Evolutionary conservation across 1,140 invertebrate species (phyloP).

Genomic region (Hyposmocoma kahamanoa): DNA sequence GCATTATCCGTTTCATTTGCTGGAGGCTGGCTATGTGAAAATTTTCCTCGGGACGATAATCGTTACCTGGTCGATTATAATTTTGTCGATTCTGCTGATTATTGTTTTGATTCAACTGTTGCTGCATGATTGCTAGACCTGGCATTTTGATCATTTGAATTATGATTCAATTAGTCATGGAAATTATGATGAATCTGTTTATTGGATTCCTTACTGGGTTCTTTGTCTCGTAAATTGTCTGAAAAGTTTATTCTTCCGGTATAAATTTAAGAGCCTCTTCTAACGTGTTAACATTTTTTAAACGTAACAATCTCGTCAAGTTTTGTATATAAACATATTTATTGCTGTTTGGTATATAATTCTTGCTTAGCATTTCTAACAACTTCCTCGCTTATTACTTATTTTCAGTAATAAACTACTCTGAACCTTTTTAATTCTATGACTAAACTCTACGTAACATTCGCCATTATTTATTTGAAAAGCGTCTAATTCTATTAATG

Average conservation of each 20-base stretch:
- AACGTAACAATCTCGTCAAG: background rate
- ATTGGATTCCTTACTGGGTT: background rate
- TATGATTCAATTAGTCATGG: background rate
- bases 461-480: background rate
- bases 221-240: background rate
- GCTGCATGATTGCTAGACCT: background rate
- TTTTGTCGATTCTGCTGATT: background rate
- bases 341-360: background rate
- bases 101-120: background rate
- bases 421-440: background rate
- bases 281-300: background rate
- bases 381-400: background rate
- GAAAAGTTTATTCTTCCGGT: background rate
- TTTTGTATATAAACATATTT: slow-evolving; percentile 2
- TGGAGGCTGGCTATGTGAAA: too few relatives aligned
- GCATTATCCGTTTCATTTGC: too few relatives aligned
- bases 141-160: background rate
- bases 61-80: background rate
- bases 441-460: slow-evolving; percentile 1
- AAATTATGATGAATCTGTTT: background rate
- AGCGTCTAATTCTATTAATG: background rate
- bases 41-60: background rate
- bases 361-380: background rate
- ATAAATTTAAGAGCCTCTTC: background rate
- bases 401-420: background rate